A percentile compares a stretch with the other conserved stretches of the same genome.
Conservation (phyloP, 37 sponge, comb jelly and placozoan genomes). For the Bolinopsis microptera region DNA sequence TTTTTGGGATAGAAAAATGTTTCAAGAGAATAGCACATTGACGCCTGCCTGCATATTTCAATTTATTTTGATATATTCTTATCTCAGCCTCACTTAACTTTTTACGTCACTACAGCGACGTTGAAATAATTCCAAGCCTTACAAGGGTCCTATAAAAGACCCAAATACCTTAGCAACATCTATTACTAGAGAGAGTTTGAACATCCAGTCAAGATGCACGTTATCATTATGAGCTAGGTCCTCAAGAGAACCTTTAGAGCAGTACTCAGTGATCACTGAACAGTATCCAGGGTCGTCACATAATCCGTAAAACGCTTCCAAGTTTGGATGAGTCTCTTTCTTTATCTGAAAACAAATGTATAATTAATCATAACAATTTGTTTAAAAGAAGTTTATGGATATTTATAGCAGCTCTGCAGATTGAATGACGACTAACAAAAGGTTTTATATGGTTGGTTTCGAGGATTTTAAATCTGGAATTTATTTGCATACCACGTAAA, state of each 20-base stretch:
- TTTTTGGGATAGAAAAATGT: too few species aligned
- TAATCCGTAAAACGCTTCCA: neutral
- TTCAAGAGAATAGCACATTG: too few species aligned
- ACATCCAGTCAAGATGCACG: slow-evolving; percentile 64
- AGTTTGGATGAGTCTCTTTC: slow-evolving; percentile 3
- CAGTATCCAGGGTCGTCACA: slow-evolving; percentile 54
- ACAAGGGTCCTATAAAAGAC: too few species aligned
- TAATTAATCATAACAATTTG: neutral
- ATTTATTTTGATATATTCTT: too few species aligned
- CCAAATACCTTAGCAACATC: slow-evolving; percentile 63
- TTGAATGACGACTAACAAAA: neutral
- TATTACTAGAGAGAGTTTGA: slow-evolving; percentile 43
- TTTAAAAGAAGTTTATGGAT: neutral
- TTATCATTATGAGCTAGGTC: slow-evolving; percentile 16
- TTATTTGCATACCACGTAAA: slow-evolving; percentile 43
- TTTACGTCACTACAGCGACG: too few species aligned
- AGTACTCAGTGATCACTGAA: slow-evolving; percentile 41
- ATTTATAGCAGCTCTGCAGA: neutral
- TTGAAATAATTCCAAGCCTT: too few species aligned
- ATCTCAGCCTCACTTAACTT: too few species aligned
- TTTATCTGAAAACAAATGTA: slow-evolving; percentile 21
- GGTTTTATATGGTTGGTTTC: neutral
- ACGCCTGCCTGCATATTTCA: too few species aligned
- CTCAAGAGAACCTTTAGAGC: slow-evolving; percentile 18
- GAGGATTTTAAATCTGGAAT: too few species aligned